Conservation (phyloP, 2,888 invertebrate genomes). For the Epiblema foenella region DNA sequence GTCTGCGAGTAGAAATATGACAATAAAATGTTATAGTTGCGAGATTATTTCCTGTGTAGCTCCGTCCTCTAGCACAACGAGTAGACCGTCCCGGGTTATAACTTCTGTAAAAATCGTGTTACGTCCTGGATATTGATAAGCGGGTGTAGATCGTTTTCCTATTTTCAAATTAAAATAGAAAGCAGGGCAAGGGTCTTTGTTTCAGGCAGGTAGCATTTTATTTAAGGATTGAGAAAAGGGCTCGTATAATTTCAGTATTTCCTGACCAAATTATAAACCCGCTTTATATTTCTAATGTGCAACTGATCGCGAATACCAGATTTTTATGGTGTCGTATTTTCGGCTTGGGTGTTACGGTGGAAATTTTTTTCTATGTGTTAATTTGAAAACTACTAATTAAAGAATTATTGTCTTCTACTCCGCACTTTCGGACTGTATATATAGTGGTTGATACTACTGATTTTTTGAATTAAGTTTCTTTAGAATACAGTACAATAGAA, state of each 20-base stretch:
- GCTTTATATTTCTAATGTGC: constrained; percentile 24
- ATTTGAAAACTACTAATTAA: background rate
- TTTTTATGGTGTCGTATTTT: constrained; percentile 9
- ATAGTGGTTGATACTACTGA: background rate
- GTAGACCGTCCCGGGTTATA: constrained; percentile 20
- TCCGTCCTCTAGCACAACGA: background rate
- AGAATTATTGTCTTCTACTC: background rate
- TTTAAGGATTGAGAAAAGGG: constrained; percentile 10
- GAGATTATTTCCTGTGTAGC: constrained; percentile 28
- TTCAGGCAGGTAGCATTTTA: constrained; percentile 4
- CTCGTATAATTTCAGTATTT: constrained; percentile 17
- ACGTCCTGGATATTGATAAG: constrained; percentile 31
- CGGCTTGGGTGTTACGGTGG: no score
- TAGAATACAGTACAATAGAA: background rate
- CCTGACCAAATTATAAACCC: background rate
- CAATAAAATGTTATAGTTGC: constrained; percentile 31
- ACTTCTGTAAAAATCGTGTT: constrained; percentile 16
- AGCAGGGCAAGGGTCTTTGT: background rate
- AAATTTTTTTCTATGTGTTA: background rate
- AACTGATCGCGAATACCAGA: background rate
- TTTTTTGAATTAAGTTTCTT: background rate
- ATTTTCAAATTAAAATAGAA: background rate
- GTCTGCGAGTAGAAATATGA: constrained; percentile 39
- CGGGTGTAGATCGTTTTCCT: background rate
- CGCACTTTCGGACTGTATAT: background rate